These are phyloP conservation scores for Tipula confusa DNA, from an alignment of 2,888 invertebrate species.

Conservation along the genomic window DNA sequence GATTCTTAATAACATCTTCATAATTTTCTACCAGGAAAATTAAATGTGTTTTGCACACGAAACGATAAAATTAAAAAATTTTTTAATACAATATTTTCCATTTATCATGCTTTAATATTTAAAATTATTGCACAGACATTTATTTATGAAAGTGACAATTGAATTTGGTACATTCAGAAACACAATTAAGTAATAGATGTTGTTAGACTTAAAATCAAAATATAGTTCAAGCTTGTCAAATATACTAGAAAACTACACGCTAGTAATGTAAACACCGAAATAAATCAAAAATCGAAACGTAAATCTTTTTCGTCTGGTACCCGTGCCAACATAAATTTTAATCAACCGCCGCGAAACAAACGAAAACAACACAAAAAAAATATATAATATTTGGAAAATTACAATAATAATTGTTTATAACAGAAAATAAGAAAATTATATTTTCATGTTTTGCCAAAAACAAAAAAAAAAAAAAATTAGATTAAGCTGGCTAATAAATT, in stretches of 20 bases:
- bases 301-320: background rate
- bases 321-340: background rate
- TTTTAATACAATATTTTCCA: background rate
- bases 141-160: background rate
- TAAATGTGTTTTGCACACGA: slow-evolving; percentile 12
- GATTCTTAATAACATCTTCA: background rate
- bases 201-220: too few species aligned
- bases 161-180: background rate
- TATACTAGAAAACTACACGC: background rate
- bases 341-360: background rate
- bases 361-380: background rate
- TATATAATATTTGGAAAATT: background rate
- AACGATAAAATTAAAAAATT: background rate
- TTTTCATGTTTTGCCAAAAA: background rate
- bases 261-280: background rate
- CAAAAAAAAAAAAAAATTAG: background rate
- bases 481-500: slow-evolving; percentile 20
- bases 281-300: background rate
- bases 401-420: slow-evolving; percentile 12
- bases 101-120: background rate
- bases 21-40: too few species aligned
- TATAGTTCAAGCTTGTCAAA: background rate
- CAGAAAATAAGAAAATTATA: background rate
- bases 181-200: background rate
- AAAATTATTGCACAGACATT: background rate